phyloP scores from a whole-genome alignment of 2,113 vertebrate species.

The Siniperca knerii region DNA sequence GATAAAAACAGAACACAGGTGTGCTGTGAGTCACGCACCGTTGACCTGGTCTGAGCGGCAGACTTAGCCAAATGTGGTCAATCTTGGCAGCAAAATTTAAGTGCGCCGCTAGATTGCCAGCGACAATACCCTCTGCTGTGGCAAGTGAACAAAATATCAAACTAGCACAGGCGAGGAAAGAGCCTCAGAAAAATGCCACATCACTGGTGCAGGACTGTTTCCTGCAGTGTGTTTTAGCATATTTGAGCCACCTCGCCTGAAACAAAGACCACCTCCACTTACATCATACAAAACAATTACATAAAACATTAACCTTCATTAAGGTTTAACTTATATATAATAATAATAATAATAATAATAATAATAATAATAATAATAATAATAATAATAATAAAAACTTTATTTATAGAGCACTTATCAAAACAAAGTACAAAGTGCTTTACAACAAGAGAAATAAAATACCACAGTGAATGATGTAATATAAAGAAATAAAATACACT shows the following conservation, averaged over 20 bases:
- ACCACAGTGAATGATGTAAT: too few relatives aligned
- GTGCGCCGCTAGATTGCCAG: too few relatives aligned
- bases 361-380: too few relatives aligned
- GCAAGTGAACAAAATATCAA: background rate
- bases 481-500: too few relatives aligned
- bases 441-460: too few relatives aligned
- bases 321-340: too few relatives aligned
- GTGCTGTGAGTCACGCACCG: background rate
- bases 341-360: too few relatives aligned
- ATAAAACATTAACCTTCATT: background rate
- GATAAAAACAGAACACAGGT: background rate
- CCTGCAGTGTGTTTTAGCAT: background rate
- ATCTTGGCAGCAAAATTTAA: too few relatives aligned
- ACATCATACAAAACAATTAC: background rate
- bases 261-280: background rate
- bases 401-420: too few relatives aligned
- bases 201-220: background rate
- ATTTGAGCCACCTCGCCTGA: background rate
- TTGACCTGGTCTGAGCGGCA: background rate
- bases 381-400: too few relatives aligned
- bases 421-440: too few relatives aligned
- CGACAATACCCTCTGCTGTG: too few relatives aligned
- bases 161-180: background rate
- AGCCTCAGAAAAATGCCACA: background rate
- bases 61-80: background rate